These are phyloP conservation scores for Aeoliscus strigatus DNA, from an alignment of 2,797 vertebrate species.

Conservation along the genomic window DNA sequence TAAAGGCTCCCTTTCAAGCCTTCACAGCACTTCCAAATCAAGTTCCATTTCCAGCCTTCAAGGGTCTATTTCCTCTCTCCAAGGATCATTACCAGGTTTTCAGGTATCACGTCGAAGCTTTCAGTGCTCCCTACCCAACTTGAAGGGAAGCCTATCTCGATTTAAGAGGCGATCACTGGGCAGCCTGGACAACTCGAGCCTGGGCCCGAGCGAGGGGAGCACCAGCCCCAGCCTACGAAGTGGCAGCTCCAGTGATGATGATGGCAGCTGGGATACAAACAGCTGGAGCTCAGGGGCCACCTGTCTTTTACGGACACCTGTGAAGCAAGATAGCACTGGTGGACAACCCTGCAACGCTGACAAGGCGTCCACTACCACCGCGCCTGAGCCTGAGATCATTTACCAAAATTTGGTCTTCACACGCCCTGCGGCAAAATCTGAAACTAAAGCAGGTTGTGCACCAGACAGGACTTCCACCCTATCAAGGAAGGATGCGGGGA, in stretches of 20 bases:
- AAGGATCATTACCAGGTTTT: constrained; percentile 48
- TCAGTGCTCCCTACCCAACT: constrained; percentile 47
- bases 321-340: constrained; percentile 61
- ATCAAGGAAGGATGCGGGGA: constrained; percentile 49
- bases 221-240: constrained; percentile 49
- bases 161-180: constrained; percentile 50
- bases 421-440: constrained; percentile 19
- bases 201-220: constrained; percentile 43
- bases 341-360: constrained; percentile 28
- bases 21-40: constrained; percentile 31
- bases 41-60: constrained; percentile 46
- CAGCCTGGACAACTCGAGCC: constrained; percentile 46
- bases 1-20: constrained; percentile 54
- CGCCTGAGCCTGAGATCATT: constrained; percentile 53
- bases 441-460: constrained; percentile 27
- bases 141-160: constrained; percentile 46
- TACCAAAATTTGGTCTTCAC: constrained; percentile 65
- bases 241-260: constrained; percentile 67
- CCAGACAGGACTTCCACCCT: constrained; percentile 13
- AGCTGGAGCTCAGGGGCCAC: constrained; percentile 77
- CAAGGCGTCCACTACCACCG: constrained; percentile 9
- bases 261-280: constrained; percentile 78
- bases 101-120: constrained; percentile 46
- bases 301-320: constrained; percentile 69
- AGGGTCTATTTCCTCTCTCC: constrained; percentile 39